phyloP scores from a whole-genome alignment of 2,113 vertebrate species.

The Austrofundulus limnaeus region DNA sequence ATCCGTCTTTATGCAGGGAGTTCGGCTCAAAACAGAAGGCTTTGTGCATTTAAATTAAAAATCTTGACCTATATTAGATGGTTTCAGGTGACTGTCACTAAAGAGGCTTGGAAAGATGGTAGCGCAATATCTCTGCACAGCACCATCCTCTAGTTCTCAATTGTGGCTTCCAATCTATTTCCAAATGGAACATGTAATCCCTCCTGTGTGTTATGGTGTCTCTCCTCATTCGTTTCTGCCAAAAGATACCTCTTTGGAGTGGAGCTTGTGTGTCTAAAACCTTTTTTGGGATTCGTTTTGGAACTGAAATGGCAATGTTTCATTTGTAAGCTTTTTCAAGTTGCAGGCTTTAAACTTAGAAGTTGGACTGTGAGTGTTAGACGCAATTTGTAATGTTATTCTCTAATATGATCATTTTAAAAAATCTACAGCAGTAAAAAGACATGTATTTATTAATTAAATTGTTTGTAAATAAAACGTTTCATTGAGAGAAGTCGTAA shows the following conservation, averaged over 20 bases:
- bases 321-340: not conserved
- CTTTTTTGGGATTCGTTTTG: not conserved
- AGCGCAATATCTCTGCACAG: not conserved
- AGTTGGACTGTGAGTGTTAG: not conserved
- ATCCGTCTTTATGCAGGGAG: too few relatives aligned
- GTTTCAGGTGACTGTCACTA: too few relatives aligned
- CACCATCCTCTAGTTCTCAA: not conserved
- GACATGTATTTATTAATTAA: too few relatives aligned
- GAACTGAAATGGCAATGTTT: not conserved
- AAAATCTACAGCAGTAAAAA: too few relatives aligned
- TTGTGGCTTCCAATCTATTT: not conserved
- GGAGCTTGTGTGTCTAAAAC: not conserved
- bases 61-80: too few relatives aligned
- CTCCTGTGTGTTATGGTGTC: not conserved
- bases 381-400: not conserved
- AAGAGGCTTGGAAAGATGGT: not conserved
- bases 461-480: too few relatives aligned
- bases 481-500: too few relatives aligned
- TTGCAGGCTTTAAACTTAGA: not conserved
- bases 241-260: not conserved
- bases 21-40: too few relatives aligned
- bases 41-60: too few relatives aligned
- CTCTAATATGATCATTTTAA: not conserved
- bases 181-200: conserved; percentile 12
- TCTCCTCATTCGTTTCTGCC: not conserved